phyloP scores from a whole-genome alignment of 1,140 invertebrate species.

The Lordiphosa clarofinis region DNA sequence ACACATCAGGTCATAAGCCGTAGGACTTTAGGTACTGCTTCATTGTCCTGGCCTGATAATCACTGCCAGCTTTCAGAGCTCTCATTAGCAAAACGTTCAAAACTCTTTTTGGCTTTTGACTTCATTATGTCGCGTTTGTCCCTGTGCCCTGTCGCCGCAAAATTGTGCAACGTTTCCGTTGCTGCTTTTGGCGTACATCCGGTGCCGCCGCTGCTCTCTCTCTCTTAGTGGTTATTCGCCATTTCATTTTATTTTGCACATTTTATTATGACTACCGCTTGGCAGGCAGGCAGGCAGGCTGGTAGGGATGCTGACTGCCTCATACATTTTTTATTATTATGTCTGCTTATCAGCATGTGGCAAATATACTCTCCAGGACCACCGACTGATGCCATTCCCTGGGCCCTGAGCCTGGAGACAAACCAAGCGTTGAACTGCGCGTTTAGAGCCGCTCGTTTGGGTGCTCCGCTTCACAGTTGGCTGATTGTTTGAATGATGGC shows the following conservation, averaged over 20 bases:
- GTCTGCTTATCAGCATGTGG: conserved; percentile 77
- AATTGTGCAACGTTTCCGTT: conserved; percentile 74
- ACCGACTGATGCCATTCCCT: conserved; percentile 18
- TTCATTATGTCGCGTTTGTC: conserved; percentile 68
- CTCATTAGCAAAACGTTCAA: conserved; percentile 75
- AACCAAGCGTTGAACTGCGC: conserved; percentile 72
- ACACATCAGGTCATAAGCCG: neutral
- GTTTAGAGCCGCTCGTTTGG: conserved; percentile 71
- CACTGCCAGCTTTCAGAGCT: conserved; percentile 57
- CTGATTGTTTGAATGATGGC: conserved; percentile 75
- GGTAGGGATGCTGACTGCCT: conserved; percentile 16
- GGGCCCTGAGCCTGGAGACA: conserved; percentile 25
- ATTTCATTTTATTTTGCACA: conserved; percentile 77
- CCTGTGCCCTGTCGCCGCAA: conserved; percentile 54
- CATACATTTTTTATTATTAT: conserved; percentile 78
- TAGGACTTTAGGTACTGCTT: neutral
- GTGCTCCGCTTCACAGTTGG: conserved; percentile 67
- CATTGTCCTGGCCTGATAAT: conserved; percentile 48
- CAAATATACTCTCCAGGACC: conserved; percentile 62
- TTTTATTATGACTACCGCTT: conserved; percentile 73
- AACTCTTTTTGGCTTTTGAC: conserved; percentile 68
- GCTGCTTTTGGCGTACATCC: conserved; percentile 11
- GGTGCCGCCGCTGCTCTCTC: conserved; percentile 5
- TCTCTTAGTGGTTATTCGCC: conserved; percentile 55
- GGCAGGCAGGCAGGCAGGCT: conserved; percentile 34